Percentiles rank a stretch among this genome's conserved stretches.
phyloP scores from a whole-genome alignment of 2,888 invertebrate species.

The Gryllus longicercus region DNA sequence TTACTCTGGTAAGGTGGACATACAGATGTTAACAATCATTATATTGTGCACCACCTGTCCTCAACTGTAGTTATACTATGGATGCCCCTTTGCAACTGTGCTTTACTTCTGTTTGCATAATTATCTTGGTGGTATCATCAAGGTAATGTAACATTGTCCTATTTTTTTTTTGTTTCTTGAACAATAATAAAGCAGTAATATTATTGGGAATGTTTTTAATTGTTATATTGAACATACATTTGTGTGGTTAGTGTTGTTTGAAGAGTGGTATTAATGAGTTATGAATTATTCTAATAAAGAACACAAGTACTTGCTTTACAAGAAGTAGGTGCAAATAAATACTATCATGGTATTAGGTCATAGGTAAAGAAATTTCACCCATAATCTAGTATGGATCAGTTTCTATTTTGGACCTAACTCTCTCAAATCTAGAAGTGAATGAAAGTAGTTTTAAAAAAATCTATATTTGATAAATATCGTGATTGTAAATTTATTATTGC shows the following conservation, averaged over 20 bases:
- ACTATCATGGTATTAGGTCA: no score
- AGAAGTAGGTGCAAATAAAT: no score
- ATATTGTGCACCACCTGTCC: slow-evolving; percentile 29
- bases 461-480: no score
- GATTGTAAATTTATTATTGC: no score
- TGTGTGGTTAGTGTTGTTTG: background rate
- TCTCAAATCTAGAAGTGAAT: no score
- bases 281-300: background rate
- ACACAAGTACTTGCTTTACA: no score
- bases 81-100: slow-evolving; percentile 32
- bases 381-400: no score
- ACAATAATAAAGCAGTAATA: slow-evolving; percentile 36
- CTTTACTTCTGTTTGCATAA: slow-evolving; percentile 35
- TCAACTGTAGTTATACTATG: slow-evolving; percentile 30
- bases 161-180: slow-evolving; percentile 32
- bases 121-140: slow-evolving; percentile 30
- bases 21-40: slow-evolving; percentile 25
- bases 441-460: no score
- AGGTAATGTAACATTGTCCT: slow-evolving; percentile 34
- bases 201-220: slow-evolving; percentile 32
- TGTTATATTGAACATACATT: background rate
- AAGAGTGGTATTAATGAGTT: background rate
- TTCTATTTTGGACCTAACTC: no score
- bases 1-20: slow-evolving; percentile 30
- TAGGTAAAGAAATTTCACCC: no score